Base-by-base conservation (phyloP, 2,797 vertebrate species). In the Oryzias dopingdopingensis region DNA sequence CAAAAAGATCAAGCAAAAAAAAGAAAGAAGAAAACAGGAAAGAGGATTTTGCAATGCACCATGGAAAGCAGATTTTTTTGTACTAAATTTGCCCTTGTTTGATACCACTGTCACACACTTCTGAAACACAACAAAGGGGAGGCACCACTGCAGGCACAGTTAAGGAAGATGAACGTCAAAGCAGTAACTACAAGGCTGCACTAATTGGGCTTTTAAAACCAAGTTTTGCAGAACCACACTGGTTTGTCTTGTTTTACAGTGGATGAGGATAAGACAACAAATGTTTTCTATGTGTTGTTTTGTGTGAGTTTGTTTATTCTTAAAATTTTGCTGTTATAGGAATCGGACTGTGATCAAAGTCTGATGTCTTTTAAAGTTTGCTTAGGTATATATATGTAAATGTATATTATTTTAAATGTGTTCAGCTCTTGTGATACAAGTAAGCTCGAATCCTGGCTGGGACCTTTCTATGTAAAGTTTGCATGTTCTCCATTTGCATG, bases 171-270 rank as follows among this genome's bases (percentile, higher is more conserved):
- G 83, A 89, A 90, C 90, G 85, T 79, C 76, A 79, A 77, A 75
- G 60, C 76, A 82, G 78, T 22, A 3, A 22, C 2, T 81, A 82
- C 81, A 84, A 86, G 70, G 77, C 77, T 70, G 58, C 82, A 85
- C 87, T 91, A 91, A 91, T 91, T 92, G 87, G 84, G 66, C 78
- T 74, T 89, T 84, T 85, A 86, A 80, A 87, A 76, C 80, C 67
- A 76, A 62, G 40, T 74, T 75, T 62, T 59, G 70, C 49, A 59
- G 75, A 74, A 67, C 41, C 76, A 62, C 78, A 75, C 57, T 51
- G 44, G 71, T 64, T 55, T 81, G 74, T 52, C 72, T 74, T 65
- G 54, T 80, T 66, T 77, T 79, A 53, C n/a, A 64, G 49, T 69
- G 60, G 67, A 79, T 72, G 70, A 66, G 65, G 67, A 65, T 70